Percentiles rank a stretch among this genome's conserved stretches.
These are phyloP conservation scores for Copsychus sechellarum DNA, from an alignment of 2,113 vertebrate species.

Conservation along the genomic window DNA sequence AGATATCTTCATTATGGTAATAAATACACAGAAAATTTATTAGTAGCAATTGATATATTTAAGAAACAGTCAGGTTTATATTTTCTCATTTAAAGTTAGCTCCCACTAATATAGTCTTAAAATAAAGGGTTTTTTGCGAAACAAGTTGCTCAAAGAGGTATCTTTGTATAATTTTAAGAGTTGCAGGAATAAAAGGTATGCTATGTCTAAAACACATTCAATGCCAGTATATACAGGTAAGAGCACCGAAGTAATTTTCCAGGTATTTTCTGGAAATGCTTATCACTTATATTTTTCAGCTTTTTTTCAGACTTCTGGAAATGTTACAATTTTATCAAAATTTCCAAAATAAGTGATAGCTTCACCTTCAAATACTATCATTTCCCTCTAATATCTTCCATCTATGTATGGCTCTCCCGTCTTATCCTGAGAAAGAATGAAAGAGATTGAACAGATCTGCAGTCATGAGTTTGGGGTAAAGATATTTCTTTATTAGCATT, in stretches of 20 bases:
- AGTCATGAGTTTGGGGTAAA: background rate
- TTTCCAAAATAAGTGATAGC: background rate
- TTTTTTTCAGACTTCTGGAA: background rate
- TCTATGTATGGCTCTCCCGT: background rate
- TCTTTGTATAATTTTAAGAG: background rate
- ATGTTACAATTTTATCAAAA: background rate
- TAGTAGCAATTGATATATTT: background rate
- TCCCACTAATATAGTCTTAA: background rate
- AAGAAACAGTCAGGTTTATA: background rate
- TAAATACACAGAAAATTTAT: background rate
- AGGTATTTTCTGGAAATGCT: background rate
- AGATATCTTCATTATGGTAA: background rate
- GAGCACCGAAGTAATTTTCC: background rate
- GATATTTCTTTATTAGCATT: background rate
- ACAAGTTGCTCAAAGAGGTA: background rate
- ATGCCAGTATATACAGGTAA: background rate
- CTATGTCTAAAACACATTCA: background rate
- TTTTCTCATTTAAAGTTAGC: background rate
- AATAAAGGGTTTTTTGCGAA: background rate
- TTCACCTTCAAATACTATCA: background rate
- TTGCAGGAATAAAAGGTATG: background rate
- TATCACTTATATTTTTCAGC: background rate
- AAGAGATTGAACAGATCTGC: background rate
- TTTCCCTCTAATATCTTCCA: background rate
- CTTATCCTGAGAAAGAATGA: background rate